A percentile compares a stretch with the other conserved stretches of the same genome.
These are phyloP conservation scores for Hippoglossus hippoglossus DNA, from an alignment of 2,797 vertebrate species.

Conservation along the genomic window DNA sequence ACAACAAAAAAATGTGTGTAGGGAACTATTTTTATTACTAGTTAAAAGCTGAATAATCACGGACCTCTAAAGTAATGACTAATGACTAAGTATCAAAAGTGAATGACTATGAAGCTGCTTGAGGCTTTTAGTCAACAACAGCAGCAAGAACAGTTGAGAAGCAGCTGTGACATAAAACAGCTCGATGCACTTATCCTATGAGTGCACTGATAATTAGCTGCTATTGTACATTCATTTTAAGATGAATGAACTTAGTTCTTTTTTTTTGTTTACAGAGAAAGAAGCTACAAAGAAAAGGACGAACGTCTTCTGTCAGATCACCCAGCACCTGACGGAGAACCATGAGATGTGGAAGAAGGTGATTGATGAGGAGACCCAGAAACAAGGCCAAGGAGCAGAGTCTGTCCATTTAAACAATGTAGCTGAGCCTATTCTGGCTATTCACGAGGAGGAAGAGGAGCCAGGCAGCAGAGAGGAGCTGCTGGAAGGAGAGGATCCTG, in stretches of 20 bases:
- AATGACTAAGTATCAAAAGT: too few relatives aligned
- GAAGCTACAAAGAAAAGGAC: constrained; percentile 85
- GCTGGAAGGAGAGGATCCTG: constrained; percentile 74
- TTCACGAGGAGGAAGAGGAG: constrained; percentile 95
- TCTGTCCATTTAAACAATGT: constrained; percentile 80
- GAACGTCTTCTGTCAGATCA: constrained; percentile 96
- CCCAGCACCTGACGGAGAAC: constrained; percentile 95
- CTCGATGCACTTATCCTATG: too few relatives aligned
- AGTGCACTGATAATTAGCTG: not conserved
- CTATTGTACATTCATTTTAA: too few relatives aligned
- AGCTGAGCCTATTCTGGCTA: constrained; percentile 93
- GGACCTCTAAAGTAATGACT: too few relatives aligned
- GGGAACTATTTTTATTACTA: too few relatives aligned
- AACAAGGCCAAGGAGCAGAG: constrained; percentile 81
- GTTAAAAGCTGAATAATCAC: too few relatives aligned
- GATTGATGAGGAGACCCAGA: constrained; percentile 88
- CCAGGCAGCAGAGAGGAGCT: constrained; percentile 84
- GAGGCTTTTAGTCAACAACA: too few relatives aligned
- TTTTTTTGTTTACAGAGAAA: constrained; percentile 73
- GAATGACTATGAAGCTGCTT: too few relatives aligned
- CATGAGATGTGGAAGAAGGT: constrained; percentile 99
- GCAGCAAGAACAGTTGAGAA: too few relatives aligned
- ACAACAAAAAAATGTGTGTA: too few relatives aligned
- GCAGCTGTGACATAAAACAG: too few relatives aligned
- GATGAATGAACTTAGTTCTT: too few relatives aligned